These are phyloP conservation scores for Cephus pygmeus DNA, from an alignment of 2,888 invertebrate genomes.

Conservation along the genomic window DNA sequence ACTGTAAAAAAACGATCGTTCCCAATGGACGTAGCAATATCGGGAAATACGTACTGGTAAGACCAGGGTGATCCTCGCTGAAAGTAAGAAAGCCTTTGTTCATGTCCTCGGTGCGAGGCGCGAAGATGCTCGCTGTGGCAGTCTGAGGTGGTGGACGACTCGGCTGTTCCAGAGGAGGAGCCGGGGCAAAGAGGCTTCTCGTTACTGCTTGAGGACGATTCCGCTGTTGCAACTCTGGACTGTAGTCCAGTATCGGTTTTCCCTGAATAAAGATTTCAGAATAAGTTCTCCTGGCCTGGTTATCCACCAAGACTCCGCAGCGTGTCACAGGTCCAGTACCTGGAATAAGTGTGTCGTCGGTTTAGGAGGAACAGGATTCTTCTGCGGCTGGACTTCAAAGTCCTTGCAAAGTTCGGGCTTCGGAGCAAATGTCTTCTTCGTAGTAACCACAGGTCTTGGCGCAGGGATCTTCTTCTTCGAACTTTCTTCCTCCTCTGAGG, in stretches of 20 bases:
- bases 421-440: slow-evolving; percentile 31
- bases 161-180: slow-evolving; percentile 25
- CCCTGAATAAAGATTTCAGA: slow-evolving; percentile 34
- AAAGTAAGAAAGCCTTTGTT: slow-evolving; percentile 92
- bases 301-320: background rate
- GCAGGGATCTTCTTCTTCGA: slow-evolving; percentile 12
- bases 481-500: slow-evolving; percentile 14
- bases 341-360: slow-evolving; percentile 32
- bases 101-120: slow-evolving; percentile 90
- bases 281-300: background rate
- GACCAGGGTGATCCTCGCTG: slow-evolving; percentile 83
- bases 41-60: slow-evolving; percentile 80
- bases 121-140: slow-evolving; percentile 81
- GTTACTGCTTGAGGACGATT: slow-evolving; percentile 43
- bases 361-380: slow-evolving; percentile 22
- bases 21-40: background rate
- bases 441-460: slow-evolving; percentile 31
- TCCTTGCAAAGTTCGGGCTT: slow-evolving; percentile 19
- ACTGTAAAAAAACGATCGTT: background rate
- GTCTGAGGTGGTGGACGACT: slow-evolving; percentile 70
- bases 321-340: slow-evolving; percentile 31
- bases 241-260: slow-evolving; percentile 47
- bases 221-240: slow-evolving; percentile 29
- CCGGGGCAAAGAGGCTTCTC: slow-evolving; percentile 43
- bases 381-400: slow-evolving; percentile 27